Percentiles rank a stretch among this genome's conserved stretches.
Evolutionary conservation across 2,888 invertebrate genomes (phyloP).

Genomic region (Drosophila mimica): DNA sequence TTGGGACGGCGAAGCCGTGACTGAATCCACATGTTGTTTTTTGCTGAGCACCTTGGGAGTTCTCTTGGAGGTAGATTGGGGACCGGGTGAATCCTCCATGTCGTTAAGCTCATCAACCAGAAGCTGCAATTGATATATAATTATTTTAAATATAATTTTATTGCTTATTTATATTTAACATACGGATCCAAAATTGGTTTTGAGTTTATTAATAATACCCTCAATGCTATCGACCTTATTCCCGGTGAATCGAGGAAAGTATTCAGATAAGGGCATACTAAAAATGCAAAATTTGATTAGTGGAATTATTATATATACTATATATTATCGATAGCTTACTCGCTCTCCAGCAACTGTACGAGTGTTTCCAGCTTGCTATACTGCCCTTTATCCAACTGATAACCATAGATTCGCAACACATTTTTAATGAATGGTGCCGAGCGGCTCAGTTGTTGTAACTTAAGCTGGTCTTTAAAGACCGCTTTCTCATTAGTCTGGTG

Average conservation of each 20-base stretch:
- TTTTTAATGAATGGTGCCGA: constrained; percentile 91
- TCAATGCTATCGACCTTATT: constrained; percentile 39
- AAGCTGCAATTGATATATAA: constrained; percentile 24
- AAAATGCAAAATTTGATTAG: neutral
- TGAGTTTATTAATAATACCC: constrained; percentile 31
- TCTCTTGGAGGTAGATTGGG: neutral
- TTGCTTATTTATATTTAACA: constrained; percentile 5
- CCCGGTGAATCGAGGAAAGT: constrained; percentile 15
- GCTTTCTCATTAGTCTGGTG: constrained; percentile 8
- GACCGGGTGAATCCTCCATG: neutral
- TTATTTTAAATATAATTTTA: neutral
- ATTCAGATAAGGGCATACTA: constrained; percentile 17
- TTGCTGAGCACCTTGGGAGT: neutral
- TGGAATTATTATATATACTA: neutral
- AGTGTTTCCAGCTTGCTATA: constrained; percentile 72
- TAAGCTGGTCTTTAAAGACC: neutral
- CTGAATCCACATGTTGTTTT: neutral
- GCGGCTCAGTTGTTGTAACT: constrained; percentile 78
- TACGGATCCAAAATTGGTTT: constrained; percentile 29
- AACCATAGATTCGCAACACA: constrained; percentile 86
- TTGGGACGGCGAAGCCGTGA: neutral
- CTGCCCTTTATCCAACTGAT: constrained; percentile 52
- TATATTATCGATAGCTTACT: constrained; percentile 43
- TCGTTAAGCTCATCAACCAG: constrained; percentile 22
- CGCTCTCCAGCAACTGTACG: constrained; percentile 70